Evolutionary conservation across 1,140 invertebrate genomes (phyloP), one percentile per base, ranked within the genome.

Genomic region (Psilanteris sp.): DNA sequence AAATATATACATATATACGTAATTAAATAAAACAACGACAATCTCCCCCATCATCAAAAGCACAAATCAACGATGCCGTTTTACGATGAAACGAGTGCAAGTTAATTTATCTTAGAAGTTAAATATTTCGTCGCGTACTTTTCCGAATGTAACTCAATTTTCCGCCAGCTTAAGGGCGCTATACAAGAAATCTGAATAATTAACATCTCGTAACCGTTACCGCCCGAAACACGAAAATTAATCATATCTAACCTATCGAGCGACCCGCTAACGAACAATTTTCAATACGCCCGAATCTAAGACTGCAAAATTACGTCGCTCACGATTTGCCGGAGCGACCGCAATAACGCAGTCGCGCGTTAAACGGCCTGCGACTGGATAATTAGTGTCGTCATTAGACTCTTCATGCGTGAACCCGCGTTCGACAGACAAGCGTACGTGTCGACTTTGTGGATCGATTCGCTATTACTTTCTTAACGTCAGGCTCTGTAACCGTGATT

Each of bases 341-440:
- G 26, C 24, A 31, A 50, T 62, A n/a, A 39, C 4, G 66, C 57
- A 43, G 10, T 34, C 66, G 50, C 59, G 78, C 72, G 64, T 78
- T 71, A 76, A 81, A 76, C 57, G 54, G 70, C 31, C 61, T 41
- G 29, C 71, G 44, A 70, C 57, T 77, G 67, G 74, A 75, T 79
- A 74, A 81, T 81, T 79, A 81, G 71, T 52, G 39, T 71, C 67
- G 44, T 66, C 77, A 62, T 62, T 62, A 57, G 32, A 52, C 29
- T 37, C 62, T 41, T 46, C 54, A 70, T 46, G 43, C 54, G 34
- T 34, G 16, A 74, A 27, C 9, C 26, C n/a, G 18, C 2, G 14
- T 24, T 22, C 41, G 29, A 14, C 11, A 24, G 15, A 41, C n/a
- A 14, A 29, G 43, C 39, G 20, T 34, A 34, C 39, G 27, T 13